phyloP scores from a whole-genome alignment of 2,888 invertebrate species.

The Lycaena phlaeas region DNA sequence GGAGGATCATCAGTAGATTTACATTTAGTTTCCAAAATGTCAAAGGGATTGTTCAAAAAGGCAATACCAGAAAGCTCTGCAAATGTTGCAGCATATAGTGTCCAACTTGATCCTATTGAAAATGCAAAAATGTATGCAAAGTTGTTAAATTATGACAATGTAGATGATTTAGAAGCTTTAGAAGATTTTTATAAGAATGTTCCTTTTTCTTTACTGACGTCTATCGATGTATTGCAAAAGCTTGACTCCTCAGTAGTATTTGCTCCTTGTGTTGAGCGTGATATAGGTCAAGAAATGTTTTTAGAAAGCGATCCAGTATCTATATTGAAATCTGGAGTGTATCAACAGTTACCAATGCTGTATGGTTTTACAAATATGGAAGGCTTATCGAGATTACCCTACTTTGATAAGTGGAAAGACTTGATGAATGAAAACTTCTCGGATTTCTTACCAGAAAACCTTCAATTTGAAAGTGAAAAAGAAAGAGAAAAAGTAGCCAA shows the following conservation, averaged over 20 bases:
- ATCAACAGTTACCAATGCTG: constrained; percentile 22
- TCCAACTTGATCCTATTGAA: constrained; percentile 35
- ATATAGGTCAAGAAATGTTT: constrained; percentile 19
- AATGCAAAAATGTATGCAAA: constrained; percentile 34
- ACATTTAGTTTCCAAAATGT: constrained; percentile 31
- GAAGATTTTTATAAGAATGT: constrained; percentile 36
- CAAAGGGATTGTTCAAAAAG: constrained; percentile 38
- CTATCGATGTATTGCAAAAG: constrained; percentile 11
- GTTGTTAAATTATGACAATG: constrained; percentile 25
- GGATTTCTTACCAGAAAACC: constrained; percentile 35
- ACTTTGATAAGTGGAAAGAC: constrained; percentile 19
- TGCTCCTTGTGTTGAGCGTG: constrained; percentile 16
- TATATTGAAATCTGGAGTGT: constrained; percentile 27
- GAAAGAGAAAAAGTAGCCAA: constrained; percentile 29
- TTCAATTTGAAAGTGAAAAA: constrained; percentile 30
- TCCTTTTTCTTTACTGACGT: constrained; percentile 25
- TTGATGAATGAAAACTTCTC: constrained; percentile 38
- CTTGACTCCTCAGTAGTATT: constrained; percentile 9
- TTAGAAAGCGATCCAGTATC: constrained; percentile 30
- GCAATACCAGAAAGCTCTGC: constrained; percentile 39
- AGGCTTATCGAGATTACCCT: not conserved
- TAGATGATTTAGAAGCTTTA: constrained; percentile 30
- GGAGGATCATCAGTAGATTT: constrained; percentile 39
- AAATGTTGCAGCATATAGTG: constrained; percentile 25
- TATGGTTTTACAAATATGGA: constrained; percentile 25